Base-by-base conservation (phyloP, 1,140 invertebrate species). In the Oedothorax gibbosus region DNA sequence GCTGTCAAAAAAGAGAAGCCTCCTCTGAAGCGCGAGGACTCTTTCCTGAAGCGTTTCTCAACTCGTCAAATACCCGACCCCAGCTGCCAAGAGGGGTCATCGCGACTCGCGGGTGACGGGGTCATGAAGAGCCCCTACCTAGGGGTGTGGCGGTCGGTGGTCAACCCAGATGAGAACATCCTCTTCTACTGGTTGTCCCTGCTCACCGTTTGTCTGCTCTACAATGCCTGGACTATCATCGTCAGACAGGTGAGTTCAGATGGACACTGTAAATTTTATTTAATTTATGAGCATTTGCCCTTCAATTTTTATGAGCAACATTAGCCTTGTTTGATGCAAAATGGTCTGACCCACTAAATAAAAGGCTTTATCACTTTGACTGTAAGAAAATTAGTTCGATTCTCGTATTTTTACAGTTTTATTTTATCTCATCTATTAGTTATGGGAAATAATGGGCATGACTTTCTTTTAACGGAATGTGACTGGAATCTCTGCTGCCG, bases 201-300 rank as follows among this genome's bases (percentile, higher is more conserved):
- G 35, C 91, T 98, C 85, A 97, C 96, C 18, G 89, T 94, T 71
- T 96, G 96, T 89, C 95, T 98, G 86, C 92, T 98, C 49, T 98
- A 99, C 91, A 98, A 99, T 91, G 91, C 97, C 49, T 99, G 97
- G 97, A 96, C 97, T 11, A 92, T 97, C 51, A 98, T 99, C 87
- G 97, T 98, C 35, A 92, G 97, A 20, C 80, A 82, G 69, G 80
- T 82, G 20, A 50, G 77, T 71, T 60, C 57, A 71, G 10, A 66
- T 21, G 20, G 2, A 35, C 35, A 35, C 35, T 35, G 35, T 35
- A 35, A 35, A 35, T 2, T 2, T 2, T 2, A 35, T 5, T 1
- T 35, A 35, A 35, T 35, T 35, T 35, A 35, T 35, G 35, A 35
- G 5, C 35, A 35, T 35, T 5, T 5, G 5, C 35, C 35, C 5